Evolutionary conservation across 2,888 invertebrate species (phyloP).

Genomic region (Bimastos eiseni): DNA sequence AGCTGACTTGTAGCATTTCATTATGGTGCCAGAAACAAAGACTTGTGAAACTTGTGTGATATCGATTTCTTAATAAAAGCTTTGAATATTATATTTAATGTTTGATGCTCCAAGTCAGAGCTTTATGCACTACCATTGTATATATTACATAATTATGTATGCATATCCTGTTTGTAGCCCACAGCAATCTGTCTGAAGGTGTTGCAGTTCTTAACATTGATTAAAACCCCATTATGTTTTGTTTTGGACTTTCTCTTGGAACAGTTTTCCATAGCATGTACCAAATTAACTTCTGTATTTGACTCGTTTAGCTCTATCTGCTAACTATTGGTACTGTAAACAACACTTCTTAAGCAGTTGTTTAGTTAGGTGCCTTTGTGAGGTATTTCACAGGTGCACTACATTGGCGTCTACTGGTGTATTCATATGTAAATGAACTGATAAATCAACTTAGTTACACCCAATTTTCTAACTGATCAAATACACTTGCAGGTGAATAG

Average conservation of each 20-base stretch:
- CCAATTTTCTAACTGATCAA: background rate
- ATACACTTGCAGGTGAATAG: no score
- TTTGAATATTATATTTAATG: background rate
- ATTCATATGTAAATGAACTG: background rate
- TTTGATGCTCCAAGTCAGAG: background rate
- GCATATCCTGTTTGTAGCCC: background rate
- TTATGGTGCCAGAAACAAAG: constrained; percentile 9
- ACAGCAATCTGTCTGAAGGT: background rate
- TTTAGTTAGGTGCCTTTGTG: no score
- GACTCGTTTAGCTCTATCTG: no score
- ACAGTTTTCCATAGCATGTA: no score
- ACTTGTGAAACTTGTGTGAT: background rate
- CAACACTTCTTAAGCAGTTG: no score
- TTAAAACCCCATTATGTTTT: background rate
- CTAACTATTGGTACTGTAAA: no score
- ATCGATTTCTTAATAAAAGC: background rate
- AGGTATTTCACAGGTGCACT: no score
- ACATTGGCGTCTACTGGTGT: no score
- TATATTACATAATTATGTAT: background rate
- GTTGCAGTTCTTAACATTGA: background rate
- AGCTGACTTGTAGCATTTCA: background rate
- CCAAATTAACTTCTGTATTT: no score
- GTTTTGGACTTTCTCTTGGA: no score
- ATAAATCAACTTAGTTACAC: background rate
- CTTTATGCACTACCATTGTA: background rate